Conservation (phyloP, 2,797 vertebrate genomes). For the Cercopithecus neglectus region DNA sequence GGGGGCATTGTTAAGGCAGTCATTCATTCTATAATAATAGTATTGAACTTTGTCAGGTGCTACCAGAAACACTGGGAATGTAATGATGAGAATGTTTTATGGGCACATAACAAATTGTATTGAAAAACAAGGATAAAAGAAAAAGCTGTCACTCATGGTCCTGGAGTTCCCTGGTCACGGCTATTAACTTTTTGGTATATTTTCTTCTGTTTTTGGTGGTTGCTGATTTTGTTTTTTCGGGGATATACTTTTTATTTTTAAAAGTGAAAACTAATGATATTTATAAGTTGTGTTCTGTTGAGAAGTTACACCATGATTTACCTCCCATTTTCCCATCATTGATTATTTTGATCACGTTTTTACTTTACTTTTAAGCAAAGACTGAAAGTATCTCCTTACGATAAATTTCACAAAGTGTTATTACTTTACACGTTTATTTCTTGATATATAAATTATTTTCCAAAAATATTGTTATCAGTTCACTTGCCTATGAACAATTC, state of each 20-base stretch:
- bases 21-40: neutral
- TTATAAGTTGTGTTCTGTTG: neutral
- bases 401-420: neutral
- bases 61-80: neutral
- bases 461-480: neutral
- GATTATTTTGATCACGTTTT: neutral
- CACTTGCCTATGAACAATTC: neutral
- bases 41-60: neutral
- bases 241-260: neutral
- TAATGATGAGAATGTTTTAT: neutral
- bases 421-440: neutral
- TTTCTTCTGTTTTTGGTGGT: neutral
- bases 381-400: neutral
- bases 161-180: neutral
- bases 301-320: neutral
- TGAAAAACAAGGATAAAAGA: neutral
- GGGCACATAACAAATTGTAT: neutral
- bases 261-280: neutral
- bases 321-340: neutral
- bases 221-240: neutral
- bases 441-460: neutral
- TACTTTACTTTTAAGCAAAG: neutral
- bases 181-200: neutral
- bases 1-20: neutral
- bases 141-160: neutral